Evolutionary conservation across 1,140 invertebrate species (phyloP).

Genomic region (Marisa cornuarietis): DNA sequence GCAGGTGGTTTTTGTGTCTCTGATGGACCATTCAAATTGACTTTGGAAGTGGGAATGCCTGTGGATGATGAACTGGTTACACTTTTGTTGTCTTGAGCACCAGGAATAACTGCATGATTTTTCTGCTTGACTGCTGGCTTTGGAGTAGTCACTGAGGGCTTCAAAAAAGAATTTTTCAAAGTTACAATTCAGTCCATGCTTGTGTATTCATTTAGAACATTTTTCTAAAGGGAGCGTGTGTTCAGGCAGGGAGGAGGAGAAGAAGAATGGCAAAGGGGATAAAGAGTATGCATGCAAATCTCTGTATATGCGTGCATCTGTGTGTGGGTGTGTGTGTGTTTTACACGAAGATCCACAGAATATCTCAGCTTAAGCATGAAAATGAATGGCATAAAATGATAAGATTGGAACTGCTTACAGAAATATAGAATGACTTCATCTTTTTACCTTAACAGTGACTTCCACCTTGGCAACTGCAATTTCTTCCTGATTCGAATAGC

Average conservation of each 20-base stretch:
- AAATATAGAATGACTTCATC: no score
- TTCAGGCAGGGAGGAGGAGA: no score
- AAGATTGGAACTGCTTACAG: no score
- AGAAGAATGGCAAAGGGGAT: no score
- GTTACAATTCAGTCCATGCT: neutral
- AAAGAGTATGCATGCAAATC: no score
- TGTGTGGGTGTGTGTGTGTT: no score
- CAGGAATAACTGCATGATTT: neutral
- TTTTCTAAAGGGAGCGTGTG: constrained; percentile 10
- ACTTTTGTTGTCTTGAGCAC: neutral
- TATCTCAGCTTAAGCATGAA: no score
- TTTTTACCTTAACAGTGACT: neutral
- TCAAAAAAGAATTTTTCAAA: neutral
- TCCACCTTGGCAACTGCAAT: neutral
- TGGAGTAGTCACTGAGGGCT: constrained; percentile 5
- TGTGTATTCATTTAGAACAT: neutral
- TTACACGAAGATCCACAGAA: no score
- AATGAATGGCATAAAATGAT: no score
- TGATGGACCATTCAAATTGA: no score
- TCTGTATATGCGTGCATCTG: no score
- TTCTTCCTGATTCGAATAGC: neutral
- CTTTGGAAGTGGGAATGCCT: neutral
- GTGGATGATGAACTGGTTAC: neutral
- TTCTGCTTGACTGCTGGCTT: constrained; percentile 19
- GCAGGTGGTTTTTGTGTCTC: neutral